These are phyloP conservation scores for Tetraneura akinire DNA, from an alignment of 1,140 invertebrate species.

Conservation along the genomic window DNA sequence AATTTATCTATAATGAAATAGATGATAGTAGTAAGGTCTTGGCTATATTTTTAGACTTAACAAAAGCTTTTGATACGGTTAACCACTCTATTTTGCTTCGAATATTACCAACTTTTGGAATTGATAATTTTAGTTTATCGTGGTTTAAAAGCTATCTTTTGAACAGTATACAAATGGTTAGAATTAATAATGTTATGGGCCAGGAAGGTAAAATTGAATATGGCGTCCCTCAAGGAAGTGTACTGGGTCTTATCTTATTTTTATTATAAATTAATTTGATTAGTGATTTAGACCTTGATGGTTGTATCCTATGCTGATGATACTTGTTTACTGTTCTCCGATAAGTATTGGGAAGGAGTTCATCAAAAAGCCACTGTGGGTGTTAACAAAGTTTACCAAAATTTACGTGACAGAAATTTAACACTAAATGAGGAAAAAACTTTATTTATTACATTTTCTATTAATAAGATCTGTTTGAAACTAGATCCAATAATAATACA, in stretches of 20 bases:
- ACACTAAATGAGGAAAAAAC: not conserved
- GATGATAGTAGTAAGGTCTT: not conserved
- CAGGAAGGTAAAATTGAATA: not conserved
- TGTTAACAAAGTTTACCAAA: not conserved
- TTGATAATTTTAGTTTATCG: not conserved
- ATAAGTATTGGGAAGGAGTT: not conserved
- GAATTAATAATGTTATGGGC: not conserved
- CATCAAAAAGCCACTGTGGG: not conserved
- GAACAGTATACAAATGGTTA: constrained; percentile 35
- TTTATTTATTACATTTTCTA: not conserved
- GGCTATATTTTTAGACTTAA: constrained; percentile 51
- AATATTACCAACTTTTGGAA: constrained; percentile 28
- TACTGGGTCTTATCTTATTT: constrained; percentile 19
- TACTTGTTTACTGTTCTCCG: too few species aligned
- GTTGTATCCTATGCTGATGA: too few species aligned
- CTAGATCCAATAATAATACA: not conserved
- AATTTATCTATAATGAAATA: not conserved
- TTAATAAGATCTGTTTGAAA: not conserved
- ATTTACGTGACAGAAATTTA: not conserved
- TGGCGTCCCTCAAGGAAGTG: constrained; percentile 15
- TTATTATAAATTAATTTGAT: not conserved
- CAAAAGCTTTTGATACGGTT: constrained; percentile 51
- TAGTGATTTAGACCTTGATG: not conserved
- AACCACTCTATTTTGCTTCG: constrained; percentile 46
- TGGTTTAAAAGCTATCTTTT: constrained; percentile 42